phyloP scores from a whole-genome alignment of 2,888 invertebrate genomes.

The Nemoura dubitans region DNA sequence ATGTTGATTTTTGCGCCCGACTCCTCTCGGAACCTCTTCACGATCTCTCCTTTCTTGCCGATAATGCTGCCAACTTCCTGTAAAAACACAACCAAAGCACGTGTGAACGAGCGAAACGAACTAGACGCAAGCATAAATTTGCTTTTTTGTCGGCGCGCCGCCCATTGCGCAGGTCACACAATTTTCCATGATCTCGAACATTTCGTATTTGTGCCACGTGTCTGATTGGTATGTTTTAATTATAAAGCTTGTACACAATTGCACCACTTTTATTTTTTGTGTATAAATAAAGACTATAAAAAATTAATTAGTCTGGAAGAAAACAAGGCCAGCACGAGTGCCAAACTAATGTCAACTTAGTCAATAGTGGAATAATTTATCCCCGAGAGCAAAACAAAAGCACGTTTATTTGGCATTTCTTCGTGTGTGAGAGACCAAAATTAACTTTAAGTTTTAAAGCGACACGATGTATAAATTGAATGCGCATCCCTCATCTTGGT shows the following conservation, averaged over 20 bases:
- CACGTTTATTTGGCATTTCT: neutral
- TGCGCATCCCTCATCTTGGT: no score
- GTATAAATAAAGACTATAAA: neutral
- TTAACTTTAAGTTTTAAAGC: no score
- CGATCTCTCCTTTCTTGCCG: slow-evolving; percentile 99
- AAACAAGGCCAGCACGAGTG: neutral
- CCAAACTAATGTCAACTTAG: neutral
- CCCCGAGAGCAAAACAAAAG: neutral
- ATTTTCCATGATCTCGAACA: neutral
- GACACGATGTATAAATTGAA: no score
- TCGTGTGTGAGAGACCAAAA: no score
- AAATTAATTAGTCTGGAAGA: slow-evolving; percentile 12
- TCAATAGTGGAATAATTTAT: slow-evolving; percentile 7
- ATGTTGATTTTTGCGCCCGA: slow-evolving; percentile 99
- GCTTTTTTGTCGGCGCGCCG: neutral
- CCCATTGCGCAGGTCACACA: neutral
- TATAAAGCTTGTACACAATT: neutral
- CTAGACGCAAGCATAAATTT: neutral
- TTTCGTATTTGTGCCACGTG: neutral
- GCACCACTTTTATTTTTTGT: neutral
- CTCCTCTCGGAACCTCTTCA: slow-evolving; percentile 99
- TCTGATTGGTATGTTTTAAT: neutral
- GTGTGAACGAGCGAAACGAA: neutral
- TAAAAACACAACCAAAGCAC: slow-evolving; percentile 56
- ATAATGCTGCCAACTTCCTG: slow-evolving; percentile 98